Percentiles rank a stretch among this genome's conserved stretches.
These are phyloP conservation scores for Drosophila pectinifera DNA, from an alignment of 1,140 invertebrate species.

Conservation along the genomic window DNA sequence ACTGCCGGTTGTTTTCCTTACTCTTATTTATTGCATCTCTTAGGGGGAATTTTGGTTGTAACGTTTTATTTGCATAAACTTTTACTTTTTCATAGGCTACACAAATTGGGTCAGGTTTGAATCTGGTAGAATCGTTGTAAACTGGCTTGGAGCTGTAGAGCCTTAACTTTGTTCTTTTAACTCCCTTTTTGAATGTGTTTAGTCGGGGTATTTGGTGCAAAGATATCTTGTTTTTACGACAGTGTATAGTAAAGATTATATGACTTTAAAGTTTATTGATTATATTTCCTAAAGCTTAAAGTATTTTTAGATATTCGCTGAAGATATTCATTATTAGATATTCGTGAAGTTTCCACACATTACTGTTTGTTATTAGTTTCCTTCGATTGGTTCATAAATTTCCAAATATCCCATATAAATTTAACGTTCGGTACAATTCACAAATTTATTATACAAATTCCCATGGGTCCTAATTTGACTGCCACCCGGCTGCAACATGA, in stretches of 20 bases:
- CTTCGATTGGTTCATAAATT: neutral
- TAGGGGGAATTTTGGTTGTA: neutral
- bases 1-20: neutral
- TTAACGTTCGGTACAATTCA: neutral
- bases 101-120: constrained; percentile 9
- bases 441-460: neutral
- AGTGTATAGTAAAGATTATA: too few relatives aligned
- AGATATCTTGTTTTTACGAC: neutral
- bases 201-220: neutral
- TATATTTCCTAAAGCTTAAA: neutral
- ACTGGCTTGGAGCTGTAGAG: neutral
- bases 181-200: neutral
- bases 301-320: too few relatives aligned
- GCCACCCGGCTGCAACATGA: constrained; percentile 8
- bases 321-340: too few relatives aligned
- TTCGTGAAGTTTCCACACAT: neutral
- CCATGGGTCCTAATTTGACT: constrained; percentile 22
- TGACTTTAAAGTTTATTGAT: too few relatives aligned
- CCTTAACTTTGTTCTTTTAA: neutral
- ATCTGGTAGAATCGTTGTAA: constrained; percentile 15
- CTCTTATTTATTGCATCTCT: constrained; percentile 13
- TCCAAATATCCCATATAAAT: neutral
- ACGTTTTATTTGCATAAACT: constrained; percentile 31
- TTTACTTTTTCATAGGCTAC: constrained; percentile 27
- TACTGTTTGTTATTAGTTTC: too few relatives aligned